A percentile compares a stretch with the other conserved stretches of the same genome.
Conservation (phyloP, 2,113 vertebrate species). For the Noturus placidus region DNA sequence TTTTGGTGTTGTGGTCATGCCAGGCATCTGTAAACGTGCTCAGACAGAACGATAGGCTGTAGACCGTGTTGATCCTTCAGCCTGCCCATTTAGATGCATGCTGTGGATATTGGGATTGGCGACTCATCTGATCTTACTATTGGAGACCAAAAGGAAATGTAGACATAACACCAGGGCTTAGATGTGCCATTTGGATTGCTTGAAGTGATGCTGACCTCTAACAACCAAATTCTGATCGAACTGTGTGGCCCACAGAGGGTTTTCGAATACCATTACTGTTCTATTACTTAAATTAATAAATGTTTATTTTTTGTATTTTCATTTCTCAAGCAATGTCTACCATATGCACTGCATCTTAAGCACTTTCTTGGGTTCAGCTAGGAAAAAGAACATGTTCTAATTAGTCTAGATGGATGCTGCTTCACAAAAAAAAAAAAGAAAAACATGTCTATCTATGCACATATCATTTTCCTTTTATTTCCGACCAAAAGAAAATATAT, state of each 20-base stretch:
- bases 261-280: not conserved
- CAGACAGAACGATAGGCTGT: not conserved
- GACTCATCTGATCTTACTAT: not conserved
- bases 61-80: not conserved
- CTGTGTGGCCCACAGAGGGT: too few relatives aligned
- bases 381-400: constrained; percentile 1
- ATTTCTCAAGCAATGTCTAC: not conserved
- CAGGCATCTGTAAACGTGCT: constrained; percentile 2
- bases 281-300: not conserved
- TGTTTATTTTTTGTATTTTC: not conserved
- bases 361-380: not conserved
- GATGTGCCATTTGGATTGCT: not conserved
- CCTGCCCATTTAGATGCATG: not conserved
- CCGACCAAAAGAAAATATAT: too few relatives aligned
- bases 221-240: not conserved
- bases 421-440: not conserved
- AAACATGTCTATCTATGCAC: not conserved
- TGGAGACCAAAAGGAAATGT: constrained; percentile 2
- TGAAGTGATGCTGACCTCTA: not conserved
- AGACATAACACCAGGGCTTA: not conserved
- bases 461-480: not conserved
- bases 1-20: constrained; percentile 33
- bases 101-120: not conserved
- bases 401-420: not conserved
- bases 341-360: not conserved